Percentiles rank a stretch among this genome's conserved stretches.
These are phyloP conservation scores for Caenorhabditis virilis DNA, from an alignment of 2,888 invertebrate genomes.

Conservation along the genomic window DNA sequence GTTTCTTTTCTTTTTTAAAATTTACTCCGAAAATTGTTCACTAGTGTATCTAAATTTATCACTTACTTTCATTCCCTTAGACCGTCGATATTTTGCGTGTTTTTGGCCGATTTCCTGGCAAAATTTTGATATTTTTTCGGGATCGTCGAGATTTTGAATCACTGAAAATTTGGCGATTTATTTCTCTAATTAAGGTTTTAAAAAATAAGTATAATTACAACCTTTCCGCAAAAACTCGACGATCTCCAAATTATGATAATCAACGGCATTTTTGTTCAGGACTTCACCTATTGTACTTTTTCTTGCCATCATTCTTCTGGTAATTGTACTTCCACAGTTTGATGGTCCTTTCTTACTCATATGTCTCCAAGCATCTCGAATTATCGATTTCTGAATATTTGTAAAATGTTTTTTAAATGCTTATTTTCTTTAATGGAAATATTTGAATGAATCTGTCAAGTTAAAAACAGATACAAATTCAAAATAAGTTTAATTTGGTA, in stretches of 20 bases:
- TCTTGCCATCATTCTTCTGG: constrained; percentile 33
- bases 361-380: constrained; percentile 42
- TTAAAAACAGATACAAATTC: constrained; percentile 5
- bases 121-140: constrained; percentile 36
- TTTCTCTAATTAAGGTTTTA: too few species aligned
- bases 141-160: constrained; percentile 45
- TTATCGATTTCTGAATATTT: constrained; percentile 33
- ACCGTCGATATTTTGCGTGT: constrained; percentile 31
- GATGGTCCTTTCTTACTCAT: constrained; percentile 46
- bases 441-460: not conserved
- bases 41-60: too few species aligned
- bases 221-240: constrained; percentile 38
- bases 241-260: constrained; percentile 33
- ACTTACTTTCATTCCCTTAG: constrained; percentile 32
- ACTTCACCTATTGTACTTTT: constrained; percentile 35
- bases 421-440: not conserved
- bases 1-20: too few species aligned
- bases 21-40: too few species aligned
- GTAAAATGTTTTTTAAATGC: constrained; percentile 4
- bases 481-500: constrained; percentile 19
- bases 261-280: constrained; percentile 16
- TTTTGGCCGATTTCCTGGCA: constrained; percentile 34
- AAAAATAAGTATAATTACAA: constrained; percentile 1
- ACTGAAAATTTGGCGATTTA: constrained; percentile 20
- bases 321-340: constrained; percentile 43